Evolutionary conservation across 2,888 invertebrate species (phyloP), one percentile per base, ranked within the genome.

Genomic region (Oligia fasciuncula): DNA sequence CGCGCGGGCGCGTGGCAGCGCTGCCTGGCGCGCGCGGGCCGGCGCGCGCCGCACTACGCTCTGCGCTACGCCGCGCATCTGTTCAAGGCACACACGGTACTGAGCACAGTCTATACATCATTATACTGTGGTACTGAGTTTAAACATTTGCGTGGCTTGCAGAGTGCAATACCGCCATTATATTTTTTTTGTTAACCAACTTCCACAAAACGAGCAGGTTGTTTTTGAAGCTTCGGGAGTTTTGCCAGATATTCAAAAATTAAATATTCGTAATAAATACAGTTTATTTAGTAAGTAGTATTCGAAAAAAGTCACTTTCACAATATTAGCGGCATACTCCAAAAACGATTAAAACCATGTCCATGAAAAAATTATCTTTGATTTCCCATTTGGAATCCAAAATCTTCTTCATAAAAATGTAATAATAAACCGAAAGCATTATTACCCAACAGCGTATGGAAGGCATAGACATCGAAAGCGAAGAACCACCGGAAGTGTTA

Each of bases 1-100:
- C 94, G 96, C 81, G 95, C 95, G 2, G 97, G 97, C 49, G 0
- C 97, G 89, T 97, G 97, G 97, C 90, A 91, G 91, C 94, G 96
- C 35, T 96, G 96, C 84, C 91, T 97, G 40, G 96, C 96, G 69
- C 96, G 94, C 85, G 96, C 97, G 14, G 96, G 92, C 0, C 51
- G 86, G 0, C 84, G 89, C 4, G 96, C 96, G n/a, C 92, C 96
- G 60, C 95, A 96, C 88, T 96, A 96, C 85, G 96, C 96, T 54
- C 91, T 96, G 3, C 83, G 96, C 77, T 95, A 95, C 88, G 95
- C 94, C 19, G 95, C 95, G 54, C 94, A 96, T 76, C 87, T 97
- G 49, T 95, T 96, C 77, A 95, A 95, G 76, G 91, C 95, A 0
- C 95, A 95, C 76, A 90, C 95, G 76, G 96, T 96, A 89, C 17